phyloP scores from a whole-genome alignment of 2,888 invertebrate genomes.

The Margaritifera margaritifera region DNA sequence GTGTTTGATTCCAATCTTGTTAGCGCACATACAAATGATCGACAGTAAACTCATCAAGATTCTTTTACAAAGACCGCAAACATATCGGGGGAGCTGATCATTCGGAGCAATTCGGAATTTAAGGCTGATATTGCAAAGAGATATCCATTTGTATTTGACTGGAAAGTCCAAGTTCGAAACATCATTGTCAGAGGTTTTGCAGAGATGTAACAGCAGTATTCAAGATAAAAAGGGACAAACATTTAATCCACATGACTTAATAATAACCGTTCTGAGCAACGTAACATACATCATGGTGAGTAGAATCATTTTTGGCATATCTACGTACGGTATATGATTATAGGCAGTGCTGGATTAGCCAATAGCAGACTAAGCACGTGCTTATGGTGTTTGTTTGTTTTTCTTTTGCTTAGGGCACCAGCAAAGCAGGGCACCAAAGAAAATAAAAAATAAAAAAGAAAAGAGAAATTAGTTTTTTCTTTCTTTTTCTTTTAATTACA shows the following conservation, averaged over 20 bases:
- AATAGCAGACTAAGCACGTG: too few relatives aligned
- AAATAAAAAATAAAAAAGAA: too few relatives aligned
- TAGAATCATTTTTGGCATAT: background rate
- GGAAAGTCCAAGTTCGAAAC: conserved; percentile 17
- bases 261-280: conserved; percentile 27
- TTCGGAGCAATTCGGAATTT: conserved; percentile 15
- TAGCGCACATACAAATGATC: conserved; percentile 24
- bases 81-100: conserved; percentile 36
- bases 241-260: conserved; percentile 20
- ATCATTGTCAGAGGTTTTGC: conserved; percentile 10
- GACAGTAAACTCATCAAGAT: conserved; percentile 29
- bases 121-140: conserved; percentile 25
- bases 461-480: too few relatives aligned
- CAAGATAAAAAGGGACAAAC: conserved; percentile 10
- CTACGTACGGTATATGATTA: too few relatives aligned
- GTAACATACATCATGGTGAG: conserved; percentile 31
- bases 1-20: conserved; percentile 19
- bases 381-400: too few relatives aligned
- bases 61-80: conserved; percentile 30
- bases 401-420: too few relatives aligned
- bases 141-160: conserved; percentile 21
- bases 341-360: too few relatives aligned
- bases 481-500: too few relatives aligned
- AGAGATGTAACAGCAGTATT: conserved; percentile 15
- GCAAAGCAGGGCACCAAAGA: too few relatives aligned